Conservation (phyloP, 2,797 vertebrate genomes). For the Artibeus lituratus region DNA sequence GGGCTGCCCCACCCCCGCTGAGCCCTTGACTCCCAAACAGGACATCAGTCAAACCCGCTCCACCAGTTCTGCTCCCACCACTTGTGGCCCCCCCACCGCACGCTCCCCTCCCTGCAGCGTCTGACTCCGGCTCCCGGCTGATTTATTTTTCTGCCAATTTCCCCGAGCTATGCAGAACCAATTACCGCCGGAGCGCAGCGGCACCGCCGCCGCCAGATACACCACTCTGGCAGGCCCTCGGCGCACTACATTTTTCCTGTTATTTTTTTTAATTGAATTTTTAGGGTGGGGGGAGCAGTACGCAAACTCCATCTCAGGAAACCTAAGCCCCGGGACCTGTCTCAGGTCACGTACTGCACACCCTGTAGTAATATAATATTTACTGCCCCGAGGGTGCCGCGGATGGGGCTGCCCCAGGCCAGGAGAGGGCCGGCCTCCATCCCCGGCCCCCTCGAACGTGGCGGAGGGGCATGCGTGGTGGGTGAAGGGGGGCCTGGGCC, state of each 20-base stretch:
- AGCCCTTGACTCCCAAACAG: slow-evolving; percentile 55
- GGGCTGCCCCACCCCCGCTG: not conserved
- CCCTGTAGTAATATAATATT: slow-evolving; percentile 70
- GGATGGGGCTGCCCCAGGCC: slow-evolving; percentile 57
- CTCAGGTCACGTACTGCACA: slow-evolving; percentile 72
- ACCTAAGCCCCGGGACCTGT: slow-evolving; percentile 70
- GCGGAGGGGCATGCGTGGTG: slow-evolving; percentile 5
- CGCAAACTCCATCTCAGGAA: slow-evolving; percentile 68
- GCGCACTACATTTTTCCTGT: slow-evolving; percentile 71
- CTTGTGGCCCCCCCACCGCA: not conserved
- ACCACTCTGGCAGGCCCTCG: slow-evolving; percentile 68
- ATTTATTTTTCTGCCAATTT: slow-evolving; percentile 78
- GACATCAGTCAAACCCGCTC: slow-evolving; percentile 69
- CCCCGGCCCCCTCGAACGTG: not conserved
- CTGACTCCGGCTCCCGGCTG: slow-evolving; percentile 73
- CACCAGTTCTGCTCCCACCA: slow-evolving; percentile 39
- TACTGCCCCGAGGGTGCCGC: slow-evolving; percentile 70
- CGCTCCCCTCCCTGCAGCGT: slow-evolving; percentile 60
- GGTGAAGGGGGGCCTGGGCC: slow-evolving; percentile 36
- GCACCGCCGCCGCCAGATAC: slow-evolving; percentile 69
- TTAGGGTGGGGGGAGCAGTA: slow-evolving; percentile 74
- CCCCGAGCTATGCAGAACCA: slow-evolving; percentile 74
- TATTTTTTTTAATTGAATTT: slow-evolving; percentile 78
- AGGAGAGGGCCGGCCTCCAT: not conserved
- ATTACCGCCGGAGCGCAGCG: slow-evolving; percentile 65